Conservation (phyloP, 2,888 invertebrate genomes). For the Nezara viridula region DNA sequence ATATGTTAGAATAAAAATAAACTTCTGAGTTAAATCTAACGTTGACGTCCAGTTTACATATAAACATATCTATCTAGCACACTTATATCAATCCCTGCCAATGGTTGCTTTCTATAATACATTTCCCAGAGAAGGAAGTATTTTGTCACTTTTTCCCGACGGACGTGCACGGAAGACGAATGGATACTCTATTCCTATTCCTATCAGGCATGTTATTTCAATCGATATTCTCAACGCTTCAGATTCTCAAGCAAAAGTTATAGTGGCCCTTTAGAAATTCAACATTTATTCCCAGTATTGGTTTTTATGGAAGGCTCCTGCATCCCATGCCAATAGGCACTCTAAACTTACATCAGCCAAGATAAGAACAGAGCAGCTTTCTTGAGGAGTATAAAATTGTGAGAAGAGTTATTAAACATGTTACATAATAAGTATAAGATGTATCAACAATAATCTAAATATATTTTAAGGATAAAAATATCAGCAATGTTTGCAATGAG, state of each 20-base stretch:
- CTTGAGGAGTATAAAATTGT: background rate
- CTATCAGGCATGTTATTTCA: conserved; percentile 11
- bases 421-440: no score
- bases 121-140: background rate
- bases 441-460: no score
- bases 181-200: conserved; percentile 43
- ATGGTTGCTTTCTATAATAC: background rate
- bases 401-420: background rate
- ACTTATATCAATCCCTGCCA: background rate
- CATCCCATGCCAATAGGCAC: background rate
- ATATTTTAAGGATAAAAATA: no score
- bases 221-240: conserved; percentile 41
- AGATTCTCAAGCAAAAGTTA: conserved; percentile 28
- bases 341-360: background rate
- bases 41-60: no score
- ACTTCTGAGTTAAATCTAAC: no score
- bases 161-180: conserved; percentile 8
- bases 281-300: conserved; percentile 28
- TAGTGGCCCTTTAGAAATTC: conserved; percentile 21
- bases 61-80: background rate
- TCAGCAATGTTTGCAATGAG: no score
- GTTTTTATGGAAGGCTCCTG: background rate
- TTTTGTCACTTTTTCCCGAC: conserved; percentile 25
- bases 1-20: no score
- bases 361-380: background rate